phyloP scores from a whole-genome alignment of 2,888 invertebrate species.

The Monochamus alternatus region DNA sequence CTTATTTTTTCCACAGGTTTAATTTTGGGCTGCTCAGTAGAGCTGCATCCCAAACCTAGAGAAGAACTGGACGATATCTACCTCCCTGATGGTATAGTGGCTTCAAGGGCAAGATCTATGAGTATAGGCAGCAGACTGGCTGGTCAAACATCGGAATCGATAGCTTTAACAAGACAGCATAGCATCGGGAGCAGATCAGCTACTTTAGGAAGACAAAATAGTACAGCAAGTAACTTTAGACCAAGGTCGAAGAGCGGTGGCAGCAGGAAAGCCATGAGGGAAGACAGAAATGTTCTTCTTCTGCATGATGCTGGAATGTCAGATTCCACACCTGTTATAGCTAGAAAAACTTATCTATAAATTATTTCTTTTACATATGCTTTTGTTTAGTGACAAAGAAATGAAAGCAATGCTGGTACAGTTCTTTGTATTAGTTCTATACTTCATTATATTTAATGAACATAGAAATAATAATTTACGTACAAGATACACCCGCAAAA shows the following conservation, averaged over 20 bases:
- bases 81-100: slow-evolving; percentile 42
- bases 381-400: too few species aligned
- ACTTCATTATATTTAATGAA: too few species aligned
- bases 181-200: neutral
- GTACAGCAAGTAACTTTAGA: slow-evolving; percentile 22
- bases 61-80: slow-evolving; percentile 1
- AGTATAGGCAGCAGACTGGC: slow-evolving; percentile 17
- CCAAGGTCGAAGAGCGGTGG: slow-evolving; percentile 38
- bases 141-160: neutral
- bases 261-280: slow-evolving; percentile 38
- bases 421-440: too few species aligned
- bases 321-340: slow-evolving; percentile 51
- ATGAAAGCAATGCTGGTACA: too few species aligned
- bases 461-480: too few species aligned
- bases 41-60: slow-evolving; percentile 6
- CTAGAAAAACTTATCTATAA: slow-evolving; percentile 40
- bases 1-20: slow-evolving; percentile 15
- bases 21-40: slow-evolving; percentile 36
- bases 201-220: slow-evolving; percentile 26
- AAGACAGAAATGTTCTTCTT: slow-evolving; percentile 42
- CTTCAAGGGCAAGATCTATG: slow-evolving; percentile 26
- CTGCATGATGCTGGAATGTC: slow-evolving; percentile 45
- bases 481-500: too few species aligned
- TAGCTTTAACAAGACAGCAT: slow-evolving; percentile 5
- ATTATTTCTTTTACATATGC: neutral